Conservation (phyloP, 1,140 invertebrate genomes). For the Leptestheria dahalacensis region DNA sequence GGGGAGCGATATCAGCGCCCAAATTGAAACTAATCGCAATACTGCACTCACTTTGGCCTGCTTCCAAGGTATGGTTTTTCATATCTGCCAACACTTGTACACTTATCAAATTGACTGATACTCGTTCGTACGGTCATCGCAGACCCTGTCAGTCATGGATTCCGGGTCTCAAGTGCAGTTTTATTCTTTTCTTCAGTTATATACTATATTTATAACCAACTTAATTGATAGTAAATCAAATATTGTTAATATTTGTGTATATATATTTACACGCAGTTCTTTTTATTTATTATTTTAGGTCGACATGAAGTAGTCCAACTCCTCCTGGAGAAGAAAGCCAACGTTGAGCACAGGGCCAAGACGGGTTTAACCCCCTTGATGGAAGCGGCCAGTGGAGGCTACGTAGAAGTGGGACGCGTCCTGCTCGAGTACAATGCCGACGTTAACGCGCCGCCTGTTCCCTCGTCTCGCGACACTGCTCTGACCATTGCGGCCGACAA, state of each 20-base stretch:
- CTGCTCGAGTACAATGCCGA: slow-evolving; percentile 92
- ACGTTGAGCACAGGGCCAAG: slow-evolving; percentile 97
- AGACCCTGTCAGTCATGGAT: too few relatives aligned
- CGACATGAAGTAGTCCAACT: slow-evolving; percentile 94
- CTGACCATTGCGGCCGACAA: slow-evolving; percentile 98
- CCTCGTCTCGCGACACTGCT: slow-evolving; percentile 92
- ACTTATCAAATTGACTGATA: too few relatives aligned
- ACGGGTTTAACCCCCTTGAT: slow-evolving; percentile 95
- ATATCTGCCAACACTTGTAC: not conserved
- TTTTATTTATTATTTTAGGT: not conserved
- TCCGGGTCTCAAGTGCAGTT: too few relatives aligned
- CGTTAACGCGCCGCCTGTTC: slow-evolving; percentile 95
- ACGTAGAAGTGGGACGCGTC: slow-evolving; percentile 93
- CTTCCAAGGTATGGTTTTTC: slow-evolving; percentile 87
- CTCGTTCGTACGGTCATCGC: too few relatives aligned
- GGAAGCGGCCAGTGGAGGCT: slow-evolving; percentile 98
- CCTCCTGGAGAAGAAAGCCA: slow-evolving; percentile 88
- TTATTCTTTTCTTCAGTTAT: too few relatives aligned
- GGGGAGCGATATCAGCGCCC: slow-evolving; percentile 98
- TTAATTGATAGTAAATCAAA: too few relatives aligned
- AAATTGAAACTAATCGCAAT: slow-evolving; percentile 98
- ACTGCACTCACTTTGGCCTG: slow-evolving; percentile 96
- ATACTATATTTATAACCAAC: too few relatives aligned
- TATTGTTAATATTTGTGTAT: too few relatives aligned
- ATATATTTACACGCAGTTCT: too few relatives aligned